Percentiles rank a stretch among this genome's conserved stretches.
phyloP scores from a whole-genome alignment of 2,113 vertebrate genomes.

The Zonotrichia leucophrys region DNA sequence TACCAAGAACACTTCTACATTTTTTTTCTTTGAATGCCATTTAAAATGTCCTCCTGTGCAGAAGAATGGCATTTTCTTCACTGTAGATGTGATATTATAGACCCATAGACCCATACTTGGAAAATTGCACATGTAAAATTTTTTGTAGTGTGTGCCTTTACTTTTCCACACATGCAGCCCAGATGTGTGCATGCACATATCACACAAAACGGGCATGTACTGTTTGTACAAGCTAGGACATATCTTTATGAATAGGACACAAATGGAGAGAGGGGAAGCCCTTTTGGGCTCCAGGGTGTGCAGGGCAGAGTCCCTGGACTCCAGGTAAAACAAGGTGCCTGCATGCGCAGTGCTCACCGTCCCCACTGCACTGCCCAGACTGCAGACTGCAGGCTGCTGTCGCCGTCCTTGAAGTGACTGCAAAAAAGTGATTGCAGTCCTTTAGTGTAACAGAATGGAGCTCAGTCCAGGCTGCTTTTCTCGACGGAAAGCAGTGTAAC shows the following conservation, averaged over 20 bases:
- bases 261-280: neutral
- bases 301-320: neutral
- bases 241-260: neutral
- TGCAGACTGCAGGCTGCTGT: neutral
- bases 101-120: neutral
- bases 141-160: neutral
- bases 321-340: neutral
- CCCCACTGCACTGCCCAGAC: neutral
- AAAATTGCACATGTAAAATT: conserved; percentile 19
- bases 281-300: neutral
- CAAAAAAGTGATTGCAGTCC: neutral
- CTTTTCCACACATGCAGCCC: conserved; percentile 54
- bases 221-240: conserved; percentile 21
- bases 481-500: neutral
- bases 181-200: conserved; percentile 39
- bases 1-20: neutral
- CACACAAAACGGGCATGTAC: neutral
- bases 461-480: neutral
- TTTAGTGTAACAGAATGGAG: neutral
- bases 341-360: neutral
- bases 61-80: conserved; percentile 15
- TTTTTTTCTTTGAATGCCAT: neutral
- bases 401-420: neutral
- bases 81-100: neutral
- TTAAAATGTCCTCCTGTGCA: conserved; percentile 16